These are phyloP conservation scores for Tribolium madens DNA, from an alignment of 1,140 invertebrate species.

Conservation along the genomic window DNA sequence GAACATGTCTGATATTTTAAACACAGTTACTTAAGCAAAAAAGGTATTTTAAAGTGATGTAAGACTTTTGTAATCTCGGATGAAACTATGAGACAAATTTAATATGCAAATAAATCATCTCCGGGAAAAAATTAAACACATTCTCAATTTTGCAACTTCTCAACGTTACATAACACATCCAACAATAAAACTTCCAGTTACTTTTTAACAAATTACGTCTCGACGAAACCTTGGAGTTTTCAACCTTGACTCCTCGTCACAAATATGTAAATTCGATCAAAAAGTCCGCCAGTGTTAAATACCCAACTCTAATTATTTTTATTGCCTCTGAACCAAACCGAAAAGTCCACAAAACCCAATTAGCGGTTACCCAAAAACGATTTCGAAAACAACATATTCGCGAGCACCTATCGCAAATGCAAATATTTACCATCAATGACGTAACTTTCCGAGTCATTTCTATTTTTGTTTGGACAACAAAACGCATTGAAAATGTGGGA, in stretches of 20 bases:
- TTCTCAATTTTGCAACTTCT: background rate
- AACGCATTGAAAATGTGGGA: conserved; percentile 13
- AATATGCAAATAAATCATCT: background rate
- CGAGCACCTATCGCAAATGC: conserved; percentile 30
- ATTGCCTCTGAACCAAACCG: background rate
- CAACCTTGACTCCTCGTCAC: background rate
- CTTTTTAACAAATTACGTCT: background rate
- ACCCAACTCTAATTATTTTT: background rate
- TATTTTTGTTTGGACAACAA: conserved; percentile 37
- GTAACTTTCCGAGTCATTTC: conserved; percentile 38
- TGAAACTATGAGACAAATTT: background rate
- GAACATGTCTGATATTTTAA: background rate
- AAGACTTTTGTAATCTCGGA: background rate
- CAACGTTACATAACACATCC: background rate
- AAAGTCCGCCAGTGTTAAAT: background rate
- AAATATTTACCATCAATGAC: conserved; percentile 43
- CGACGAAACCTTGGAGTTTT: background rate
- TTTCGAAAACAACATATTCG: background rate
- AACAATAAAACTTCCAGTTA: background rate
- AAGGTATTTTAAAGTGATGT: background rate
- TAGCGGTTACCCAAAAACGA: conserved; percentile 22
- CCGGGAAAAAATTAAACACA: background rate
- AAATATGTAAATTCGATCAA: background rate
- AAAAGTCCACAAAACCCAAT: conserved; percentile 2
- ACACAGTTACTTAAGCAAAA: background rate